A percentile compares a stretch with the other conserved stretches of the same genome.
Evolutionary conservation across 2,888 invertebrate species (phyloP).

Genomic region (Apodemia mormo): DNA sequence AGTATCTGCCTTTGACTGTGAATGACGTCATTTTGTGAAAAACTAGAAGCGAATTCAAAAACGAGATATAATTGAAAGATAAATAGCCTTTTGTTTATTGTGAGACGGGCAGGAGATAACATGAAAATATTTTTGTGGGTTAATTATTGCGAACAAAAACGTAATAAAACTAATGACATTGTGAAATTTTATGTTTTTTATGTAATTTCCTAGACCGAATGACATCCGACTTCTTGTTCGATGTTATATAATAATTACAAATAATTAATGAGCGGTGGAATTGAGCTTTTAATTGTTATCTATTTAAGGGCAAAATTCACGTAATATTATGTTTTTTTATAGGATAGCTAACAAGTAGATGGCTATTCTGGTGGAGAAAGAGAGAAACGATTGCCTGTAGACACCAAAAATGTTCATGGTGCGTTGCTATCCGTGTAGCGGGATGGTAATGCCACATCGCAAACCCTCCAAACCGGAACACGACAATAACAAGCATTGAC

Average conservation of each 20-base stretch:
- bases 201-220: constrained; percentile 1
- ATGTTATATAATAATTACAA: constrained; percentile 1
- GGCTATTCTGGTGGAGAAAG: too few species aligned
- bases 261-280: background rate
- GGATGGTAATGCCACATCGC: too few species aligned
- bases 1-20: background rate
- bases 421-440: too few species aligned
- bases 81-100: constrained; percentile 8
- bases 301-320: too few species aligned
- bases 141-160: constrained; percentile 11
- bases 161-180: constrained; percentile 11
- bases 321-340: too few species aligned
- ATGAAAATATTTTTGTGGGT: constrained; percentile 8
- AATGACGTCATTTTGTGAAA: constrained; percentile 3
- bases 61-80: constrained; percentile 10
- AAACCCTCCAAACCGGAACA: too few species aligned
- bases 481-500: too few species aligned
- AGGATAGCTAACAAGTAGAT: too few species aligned
- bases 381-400: too few species aligned
- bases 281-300: too few species aligned
- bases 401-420: too few species aligned
- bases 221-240: background rate
- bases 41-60: constrained; percentile 3
- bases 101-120: background rate
- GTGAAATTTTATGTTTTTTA: constrained; percentile 1